Evolutionary conservation across 2,113 vertebrate species (phyloP).

Genomic region (Ornithorhynchus anatinus): DNA sequence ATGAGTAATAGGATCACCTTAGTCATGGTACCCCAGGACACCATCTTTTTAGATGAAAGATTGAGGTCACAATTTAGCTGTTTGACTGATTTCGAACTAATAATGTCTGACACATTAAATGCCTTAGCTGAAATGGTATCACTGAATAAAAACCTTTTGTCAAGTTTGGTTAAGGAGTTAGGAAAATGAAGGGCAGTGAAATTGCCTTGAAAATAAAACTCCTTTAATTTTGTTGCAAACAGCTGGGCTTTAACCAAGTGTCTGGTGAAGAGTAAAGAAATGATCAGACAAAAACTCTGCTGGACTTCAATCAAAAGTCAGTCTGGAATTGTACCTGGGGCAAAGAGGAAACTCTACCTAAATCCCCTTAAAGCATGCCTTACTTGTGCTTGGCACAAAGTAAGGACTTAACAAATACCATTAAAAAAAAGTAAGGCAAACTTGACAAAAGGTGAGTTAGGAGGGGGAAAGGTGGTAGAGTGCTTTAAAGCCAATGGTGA

Average conservation of each 20-base stretch:
- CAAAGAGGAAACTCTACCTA: not conserved
- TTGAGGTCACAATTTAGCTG: slow-evolving; percentile 10
- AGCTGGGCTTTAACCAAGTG: not conserved
- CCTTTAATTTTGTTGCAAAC: not conserved
- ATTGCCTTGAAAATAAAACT: not conserved
- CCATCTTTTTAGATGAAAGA: not conserved
- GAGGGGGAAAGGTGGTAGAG: no score
- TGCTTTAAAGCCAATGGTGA: no score
- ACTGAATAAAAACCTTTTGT: slow-evolving; percentile 56
- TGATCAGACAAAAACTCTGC: not conserved
- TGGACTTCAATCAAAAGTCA: not conserved
- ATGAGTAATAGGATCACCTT: not conserved
- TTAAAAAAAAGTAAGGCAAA: no score
- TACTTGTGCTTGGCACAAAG: no score
- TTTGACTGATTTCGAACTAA: slow-evolving; percentile 41
- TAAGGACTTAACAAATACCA: no score
- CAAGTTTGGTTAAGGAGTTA: slow-evolving; percentile 39
- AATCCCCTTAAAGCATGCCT: not conserved
- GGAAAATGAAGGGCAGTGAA: slow-evolving; percentile 11
- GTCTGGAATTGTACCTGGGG: not conserved
- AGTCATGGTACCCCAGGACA: not conserved
- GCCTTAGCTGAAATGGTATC: slow-evolving; percentile 31
- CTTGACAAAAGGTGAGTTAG: no score
- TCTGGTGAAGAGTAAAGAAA: not conserved
- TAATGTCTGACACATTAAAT: slow-evolving; percentile 38